Base-by-base conservation (phyloP, 2,888 invertebrate species). In the Chrysolina haemoptera region DNA sequence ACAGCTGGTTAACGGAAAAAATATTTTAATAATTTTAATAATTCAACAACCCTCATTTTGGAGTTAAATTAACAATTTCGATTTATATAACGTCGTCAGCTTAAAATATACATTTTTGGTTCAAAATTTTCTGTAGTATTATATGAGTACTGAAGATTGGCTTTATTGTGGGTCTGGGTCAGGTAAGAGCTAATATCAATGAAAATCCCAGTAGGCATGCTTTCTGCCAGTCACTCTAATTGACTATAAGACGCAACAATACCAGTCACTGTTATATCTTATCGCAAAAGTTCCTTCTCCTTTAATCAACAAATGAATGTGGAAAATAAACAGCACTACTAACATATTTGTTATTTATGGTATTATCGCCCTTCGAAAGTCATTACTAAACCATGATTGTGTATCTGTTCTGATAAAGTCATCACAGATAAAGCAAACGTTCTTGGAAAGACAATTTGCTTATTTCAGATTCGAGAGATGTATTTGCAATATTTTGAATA, bases 311-410 rank as follows among this genome's bases (percentile, higher is more conserved):
- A 27, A 35, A 59, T 59, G 59, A 59, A 59, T 59, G 59, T 59
- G 59, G 27, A 59, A 27, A 59, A 59, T 59, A 59, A 59, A 59
- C 16, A 59, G 22, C 59, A 59, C 27, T 14, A 27, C 27, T 22
- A n/a, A 59, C 35, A 59, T 35, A 59, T 59, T 27, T 59, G 59
- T 59, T 59, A 59, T 59, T 59, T 59, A 59, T 59, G 59, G 59
- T 59, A 12, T n/a, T 59, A 59, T 59, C 59, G 27, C 59, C 59
- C 59, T 59, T 59, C 59, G n/a, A 59, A n/a, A 59, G 12, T 35
- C 59, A 59, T n/a, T 27, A 59, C 27, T 8, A 27, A 59, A 59
- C 59, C 9, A 5, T 59, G 59, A 53, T 53, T 53, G 53, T 18
- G 11, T 53, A 53, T 53, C 59, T n/a, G 12, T 59, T 59, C 11